phyloP scores from a whole-genome alignment of 2,113 vertebrate genomes.

The Aegithalos caudatus region DNA sequence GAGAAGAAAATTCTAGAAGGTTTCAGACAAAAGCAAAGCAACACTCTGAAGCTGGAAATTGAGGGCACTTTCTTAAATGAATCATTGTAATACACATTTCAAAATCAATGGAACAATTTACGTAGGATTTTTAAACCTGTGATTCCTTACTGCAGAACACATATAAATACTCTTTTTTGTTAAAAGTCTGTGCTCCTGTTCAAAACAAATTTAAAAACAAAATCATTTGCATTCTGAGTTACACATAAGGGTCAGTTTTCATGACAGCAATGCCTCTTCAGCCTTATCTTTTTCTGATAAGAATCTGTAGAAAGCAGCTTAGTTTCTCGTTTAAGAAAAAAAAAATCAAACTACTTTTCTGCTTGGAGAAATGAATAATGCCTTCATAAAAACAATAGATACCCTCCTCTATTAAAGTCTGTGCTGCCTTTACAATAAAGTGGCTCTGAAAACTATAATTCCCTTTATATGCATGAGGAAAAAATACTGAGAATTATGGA shows the following conservation, averaged over 20 bases:
- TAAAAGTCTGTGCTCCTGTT: background rate
- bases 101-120: background rate
- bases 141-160: background rate
- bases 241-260: background rate
- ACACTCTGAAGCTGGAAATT: background rate
- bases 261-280: background rate
- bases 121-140: background rate
- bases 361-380: background rate
- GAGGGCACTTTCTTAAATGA: background rate
- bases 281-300: background rate
- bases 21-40: background rate
- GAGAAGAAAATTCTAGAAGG: conserved; percentile 19
- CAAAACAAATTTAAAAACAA: background rate
- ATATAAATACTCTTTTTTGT: background rate
- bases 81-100: background rate
- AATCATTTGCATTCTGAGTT: background rate
- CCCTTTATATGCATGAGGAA: background rate
- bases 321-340: background rate
- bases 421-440: background rate
- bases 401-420: background rate
- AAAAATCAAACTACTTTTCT: background rate
- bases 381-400: background rate
- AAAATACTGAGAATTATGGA: background rate
- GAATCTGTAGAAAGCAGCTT: background rate
- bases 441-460: background rate